phyloP scores from a whole-genome alignment of 2,113 vertebrate species.

The Leucoraja erinaceus region DNA sequence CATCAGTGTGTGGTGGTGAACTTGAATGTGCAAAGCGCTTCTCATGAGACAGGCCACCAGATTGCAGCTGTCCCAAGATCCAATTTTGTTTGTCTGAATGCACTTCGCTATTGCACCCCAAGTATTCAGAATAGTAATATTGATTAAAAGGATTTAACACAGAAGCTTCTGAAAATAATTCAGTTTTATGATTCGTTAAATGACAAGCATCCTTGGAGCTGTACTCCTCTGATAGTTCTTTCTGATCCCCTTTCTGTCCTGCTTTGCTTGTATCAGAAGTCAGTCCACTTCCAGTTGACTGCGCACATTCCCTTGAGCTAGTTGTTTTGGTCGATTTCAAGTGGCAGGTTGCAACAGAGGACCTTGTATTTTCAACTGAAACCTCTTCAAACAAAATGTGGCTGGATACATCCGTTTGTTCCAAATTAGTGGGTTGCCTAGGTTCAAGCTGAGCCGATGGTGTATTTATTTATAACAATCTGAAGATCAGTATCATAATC shows the following conservation, averaged over 20 bases:
- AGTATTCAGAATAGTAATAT: neutral
- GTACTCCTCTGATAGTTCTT: neutral
- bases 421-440: too few relatives aligned
- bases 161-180: neutral
- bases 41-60: neutral
- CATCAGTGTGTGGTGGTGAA: neutral
- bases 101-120: neutral
- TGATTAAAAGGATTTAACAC: constrained; percentile 32
- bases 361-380: neutral
- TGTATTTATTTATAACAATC: neutral
- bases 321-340: neutral
- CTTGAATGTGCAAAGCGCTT: neutral
- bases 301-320: neutral
- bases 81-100: neutral
- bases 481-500: neutral
- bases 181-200: neutral
- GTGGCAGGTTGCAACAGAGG: neutral
- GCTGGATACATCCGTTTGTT: neutral
- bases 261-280: neutral
- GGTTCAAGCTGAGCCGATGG: too few relatives aligned
- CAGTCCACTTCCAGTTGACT: neutral
- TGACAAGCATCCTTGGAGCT: neutral
- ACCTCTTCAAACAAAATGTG: neutral
- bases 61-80: neutral
- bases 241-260: neutral